Conservation (phyloP, 2,888 invertebrate genomes). For the Caenorhabditis drosophilae region DNA sequence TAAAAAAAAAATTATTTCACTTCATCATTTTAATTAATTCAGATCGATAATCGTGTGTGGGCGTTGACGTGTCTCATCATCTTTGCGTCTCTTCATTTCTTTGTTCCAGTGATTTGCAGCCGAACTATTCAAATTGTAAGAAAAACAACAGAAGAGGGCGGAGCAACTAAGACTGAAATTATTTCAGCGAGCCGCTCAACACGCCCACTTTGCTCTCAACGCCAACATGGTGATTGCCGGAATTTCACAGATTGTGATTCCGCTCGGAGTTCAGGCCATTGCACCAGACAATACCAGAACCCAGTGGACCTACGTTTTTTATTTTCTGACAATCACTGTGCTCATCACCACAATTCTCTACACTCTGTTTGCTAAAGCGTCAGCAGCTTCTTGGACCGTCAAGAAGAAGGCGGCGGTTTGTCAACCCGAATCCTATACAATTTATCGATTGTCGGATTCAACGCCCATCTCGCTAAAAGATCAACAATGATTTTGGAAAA, state of each 20-base stretch:
- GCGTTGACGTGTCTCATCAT: slow-evolving; percentile 37
- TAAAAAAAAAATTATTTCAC: too few species aligned
- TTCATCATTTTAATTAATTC: too few species aligned
- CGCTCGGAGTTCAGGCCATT: slow-evolving; percentile 39
- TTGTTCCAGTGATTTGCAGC: slow-evolving; percentile 47
- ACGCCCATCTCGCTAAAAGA: slow-evolving; percentile 10
- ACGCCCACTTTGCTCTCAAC: slow-evolving; percentile 45
- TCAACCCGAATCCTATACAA: slow-evolving; percentile 30
- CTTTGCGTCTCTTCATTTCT: slow-evolving; percentile 47
- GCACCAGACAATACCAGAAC: slow-evolving; percentile 39
- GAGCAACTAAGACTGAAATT: too few species aligned
- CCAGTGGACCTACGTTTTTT: slow-evolving; percentile 47
- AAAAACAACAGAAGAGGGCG: too few species aligned
- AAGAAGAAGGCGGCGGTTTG: too few species aligned
- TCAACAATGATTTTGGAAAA: too few species aligned
- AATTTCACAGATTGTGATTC: slow-evolving; percentile 45
- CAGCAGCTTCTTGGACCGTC: slow-evolving; percentile 37
- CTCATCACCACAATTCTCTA: slow-evolving; percentile 31
- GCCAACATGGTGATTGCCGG: slow-evolving; percentile 48
- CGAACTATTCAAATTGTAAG: slow-evolving; percentile 50
- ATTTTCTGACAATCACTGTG: slow-evolving; percentile 27
- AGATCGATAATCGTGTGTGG: slow-evolving; percentile 34
- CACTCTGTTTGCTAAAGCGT: slow-evolving; percentile 20
- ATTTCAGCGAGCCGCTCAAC: slow-evolving; percentile 42
- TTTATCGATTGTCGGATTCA: slow-evolving; percentile 27